Evolutionary conservation across 2,888 invertebrate species (phyloP), one percentile per base, ranked within the genome.

Genomic region (Acanthopleura granulata): DNA sequence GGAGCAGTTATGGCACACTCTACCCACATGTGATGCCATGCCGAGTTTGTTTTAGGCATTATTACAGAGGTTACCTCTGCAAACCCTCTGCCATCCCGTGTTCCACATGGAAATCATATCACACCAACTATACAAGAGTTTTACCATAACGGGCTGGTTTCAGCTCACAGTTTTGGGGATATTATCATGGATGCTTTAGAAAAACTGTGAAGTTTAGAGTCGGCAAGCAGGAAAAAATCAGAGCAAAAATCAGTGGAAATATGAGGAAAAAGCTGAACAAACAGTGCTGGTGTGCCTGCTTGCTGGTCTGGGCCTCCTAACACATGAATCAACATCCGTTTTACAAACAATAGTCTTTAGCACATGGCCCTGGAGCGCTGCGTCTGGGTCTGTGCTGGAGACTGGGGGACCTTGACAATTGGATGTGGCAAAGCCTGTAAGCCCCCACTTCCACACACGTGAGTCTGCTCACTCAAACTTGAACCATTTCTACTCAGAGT

Each of bases 291-390:
- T 22, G 18, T n/a, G 57, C 12, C 18, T n/a, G 57, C n/a, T 22
- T 12, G 57, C 22, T 22, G 18, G 57, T n/a, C 57, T 6, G 12
- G 57, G 57, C 57, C 22, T 22, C 57, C 57, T 22, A 57, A 15
- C 66, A 66, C 29, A 66, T 66, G 66, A 66, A 66, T 66, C 66
- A 66, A 66, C 66, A 66, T 66, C 66, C 66, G 66, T 66, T 27
- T 66, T 22, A 27, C 29, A 27, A 66, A 66, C 66, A 66, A 66
- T 66, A 66, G 66, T 66, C 27, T 27, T 22, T 66, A 27, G 22
- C 66, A 66, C 66, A 66, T 66, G 66, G 66, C 25, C 6, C 57
- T n/a, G n/a, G n/a, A 57, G 57, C n/a, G 57, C 12, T 57, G n/a
- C 3, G 57, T 22, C 18, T n/a, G 57, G 40, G 40, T n/a, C n/a